Evolutionary conservation across 1,140 invertebrate genomes (phyloP).

Genomic region (Dendrolimus kikuchii): DNA sequence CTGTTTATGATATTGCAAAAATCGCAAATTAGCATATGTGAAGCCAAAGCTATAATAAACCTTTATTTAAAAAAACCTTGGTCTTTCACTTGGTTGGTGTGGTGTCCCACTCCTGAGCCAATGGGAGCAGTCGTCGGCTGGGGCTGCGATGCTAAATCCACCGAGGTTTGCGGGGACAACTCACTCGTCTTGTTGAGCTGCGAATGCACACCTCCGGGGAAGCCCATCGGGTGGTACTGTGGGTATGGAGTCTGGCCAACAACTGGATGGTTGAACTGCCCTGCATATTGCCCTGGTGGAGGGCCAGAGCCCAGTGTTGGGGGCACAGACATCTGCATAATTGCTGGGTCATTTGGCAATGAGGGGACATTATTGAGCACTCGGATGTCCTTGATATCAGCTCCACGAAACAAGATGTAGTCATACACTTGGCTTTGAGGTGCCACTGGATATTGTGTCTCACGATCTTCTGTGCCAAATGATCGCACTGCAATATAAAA

Average conservation of each 20-base stretch:
- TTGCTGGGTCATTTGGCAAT: conserved; percentile 94
- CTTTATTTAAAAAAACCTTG: conserved; percentile 72
- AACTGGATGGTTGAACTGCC: conserved; percentile 62
- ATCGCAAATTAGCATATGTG: conserved; percentile 57
- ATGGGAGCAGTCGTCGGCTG: conserved; percentile 55
- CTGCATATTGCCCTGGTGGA: conserved; percentile 52
- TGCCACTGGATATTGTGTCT: conserved; percentile 93
- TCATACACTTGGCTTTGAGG: conserved; percentile 98
- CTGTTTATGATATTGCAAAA: conserved; percentile 33
- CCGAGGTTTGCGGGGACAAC: conserved; percentile 75
- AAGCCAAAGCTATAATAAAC: conserved; percentile 41
- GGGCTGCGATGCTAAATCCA: conserved; percentile 50
- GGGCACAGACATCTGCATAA: conserved; percentile 90
- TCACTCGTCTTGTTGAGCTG: conserved; percentile 84
- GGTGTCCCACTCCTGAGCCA: conserved; percentile 65
- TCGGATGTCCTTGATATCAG: conserved; percentile 99
- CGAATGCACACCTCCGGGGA: conserved; percentile 73
- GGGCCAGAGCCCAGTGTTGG: conserved; percentile 67
- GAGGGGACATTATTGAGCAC: conserved; percentile 87
- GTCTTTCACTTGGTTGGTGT: conserved; percentile 76
- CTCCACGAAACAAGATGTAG: conserved; percentile 97
- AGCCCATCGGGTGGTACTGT: conserved; percentile 73
- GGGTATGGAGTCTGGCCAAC: conserved; percentile 61
- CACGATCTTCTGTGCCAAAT: conserved; percentile 98
- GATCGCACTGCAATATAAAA: conserved; percentile 88